These are phyloP conservation scores for Pandemis cinnamomeana DNA, from an alignment of 2,888 invertebrate genomes.

Conservation along the genomic window DNA sequence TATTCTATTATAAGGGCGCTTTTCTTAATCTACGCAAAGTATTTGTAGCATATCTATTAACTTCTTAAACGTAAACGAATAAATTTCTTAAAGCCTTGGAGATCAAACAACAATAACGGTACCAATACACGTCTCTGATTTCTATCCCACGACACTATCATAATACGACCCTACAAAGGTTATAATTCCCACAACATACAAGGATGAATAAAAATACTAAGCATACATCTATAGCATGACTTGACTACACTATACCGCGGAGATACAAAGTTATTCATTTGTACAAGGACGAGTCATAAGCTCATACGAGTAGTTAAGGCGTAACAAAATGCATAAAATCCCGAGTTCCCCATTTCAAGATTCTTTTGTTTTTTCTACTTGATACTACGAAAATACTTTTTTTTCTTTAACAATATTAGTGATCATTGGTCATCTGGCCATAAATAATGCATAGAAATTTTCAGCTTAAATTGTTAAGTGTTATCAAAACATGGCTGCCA, in stretches of 20 bases:
- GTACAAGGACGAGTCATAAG: too few species aligned
- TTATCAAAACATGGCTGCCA: not conserved
- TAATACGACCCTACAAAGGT: not conserved
- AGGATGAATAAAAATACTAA: not conserved
- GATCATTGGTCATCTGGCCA: not conserved
- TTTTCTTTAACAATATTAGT: not conserved
- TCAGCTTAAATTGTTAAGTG: constrained; percentile 10
- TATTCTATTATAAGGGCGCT: too few species aligned
- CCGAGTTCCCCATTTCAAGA: too few species aligned
- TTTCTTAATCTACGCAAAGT: not conserved
- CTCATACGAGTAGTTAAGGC: too few species aligned
- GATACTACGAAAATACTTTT: too few species aligned
- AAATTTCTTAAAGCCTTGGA: too few species aligned
- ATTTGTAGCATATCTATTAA: not conserved
- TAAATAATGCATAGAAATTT: not conserved
- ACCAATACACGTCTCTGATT: not conserved
- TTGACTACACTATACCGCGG: too few species aligned
- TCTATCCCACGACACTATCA: not conserved
- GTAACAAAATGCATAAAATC: too few species aligned
- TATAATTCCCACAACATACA: not conserved
- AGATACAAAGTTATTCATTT: too few species aligned
- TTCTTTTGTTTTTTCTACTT: too few species aligned
- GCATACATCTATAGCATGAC: too few species aligned
- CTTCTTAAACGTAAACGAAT: too few species aligned
- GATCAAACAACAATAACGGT: not conserved